These are phyloP conservation scores for Cenopis cana DNA, from an alignment of 2,888 invertebrate genomes.

Conservation along the genomic window DNA sequence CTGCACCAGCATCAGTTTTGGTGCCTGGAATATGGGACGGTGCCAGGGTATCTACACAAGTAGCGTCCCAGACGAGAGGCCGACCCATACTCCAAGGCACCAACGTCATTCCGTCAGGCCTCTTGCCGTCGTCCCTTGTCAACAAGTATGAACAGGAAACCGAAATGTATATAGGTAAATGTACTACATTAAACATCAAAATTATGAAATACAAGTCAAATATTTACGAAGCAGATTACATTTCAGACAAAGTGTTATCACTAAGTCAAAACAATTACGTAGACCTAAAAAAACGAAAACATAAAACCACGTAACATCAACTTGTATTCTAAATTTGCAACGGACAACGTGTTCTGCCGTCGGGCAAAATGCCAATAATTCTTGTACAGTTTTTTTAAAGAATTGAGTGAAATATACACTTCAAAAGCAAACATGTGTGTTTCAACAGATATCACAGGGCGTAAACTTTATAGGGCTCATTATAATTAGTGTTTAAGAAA, in stretches of 20 bases:
- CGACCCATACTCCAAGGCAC: too few relatives aligned
- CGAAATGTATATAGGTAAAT: background rate
- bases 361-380: conserved; percentile 39
- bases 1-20: too few relatives aligned
- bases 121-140: too few relatives aligned
- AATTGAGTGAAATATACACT: background rate
- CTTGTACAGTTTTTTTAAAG: conserved; percentile 11
- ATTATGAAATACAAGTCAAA: background rate
- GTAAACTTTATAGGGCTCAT: background rate
- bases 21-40: too few relatives aligned
- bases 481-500: background rate
- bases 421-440: background rate
- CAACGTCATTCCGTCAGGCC: too few relatives aligned
- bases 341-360: conserved; percentile 9
- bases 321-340: conserved; percentile 24
- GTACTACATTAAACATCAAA: background rate
- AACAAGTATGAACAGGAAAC: conserved; percentile 7
- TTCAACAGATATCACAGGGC: background rate
- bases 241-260: background rate
- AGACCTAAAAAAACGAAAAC: too few relatives aligned
- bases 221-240: background rate
- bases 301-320: conserved; percentile 12
- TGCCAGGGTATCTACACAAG: too few relatives aligned
- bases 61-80: too few relatives aligned
- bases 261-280: conserved; percentile 6